Evolutionary conservation across 2,888 invertebrate genomes (phyloP).

Genomic region (Eupithecia insigniata): DNA sequence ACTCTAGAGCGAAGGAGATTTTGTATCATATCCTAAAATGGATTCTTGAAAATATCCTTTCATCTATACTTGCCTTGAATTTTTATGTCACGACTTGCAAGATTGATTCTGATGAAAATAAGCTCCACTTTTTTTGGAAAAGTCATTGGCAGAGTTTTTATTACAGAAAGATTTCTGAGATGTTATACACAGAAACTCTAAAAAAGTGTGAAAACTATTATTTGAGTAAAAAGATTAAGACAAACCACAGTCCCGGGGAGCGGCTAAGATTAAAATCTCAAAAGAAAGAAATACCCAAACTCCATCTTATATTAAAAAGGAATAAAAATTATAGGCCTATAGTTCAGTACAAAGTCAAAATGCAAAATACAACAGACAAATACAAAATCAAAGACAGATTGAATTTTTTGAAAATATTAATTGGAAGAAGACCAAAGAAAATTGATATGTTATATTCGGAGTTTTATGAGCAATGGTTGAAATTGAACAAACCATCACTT

Average conservation of each 20-base stretch:
- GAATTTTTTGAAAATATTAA: conserved; percentile 61
- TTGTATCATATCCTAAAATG: conserved; percentile 59
- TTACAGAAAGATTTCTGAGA: conserved; percentile 66
- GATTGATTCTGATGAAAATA: conserved; percentile 72
- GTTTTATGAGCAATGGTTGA: conserved; percentile 65
- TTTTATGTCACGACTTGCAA: conserved; percentile 78
- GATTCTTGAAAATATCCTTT: conserved; percentile 66
- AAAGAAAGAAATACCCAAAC: conserved; percentile 68
- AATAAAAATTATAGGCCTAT: conserved; percentile 72
- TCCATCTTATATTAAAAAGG: conserved; percentile 69
- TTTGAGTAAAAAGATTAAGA: conserved; percentile 59
- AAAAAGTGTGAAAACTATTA: conserved; percentile 60
- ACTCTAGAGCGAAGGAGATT: conserved; percentile 44
- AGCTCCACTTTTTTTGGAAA: conserved; percentile 75
- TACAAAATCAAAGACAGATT: conserved; percentile 70
- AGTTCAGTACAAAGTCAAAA: conserved; percentile 68
- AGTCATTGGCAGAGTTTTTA: conserved; percentile 77
- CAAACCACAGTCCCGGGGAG: conserved; percentile 51
- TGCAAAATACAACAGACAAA: conserved; percentile 55
- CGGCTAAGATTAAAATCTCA: conserved; percentile 55
- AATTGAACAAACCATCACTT: conserved; percentile 65
- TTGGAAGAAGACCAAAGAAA: conserved; percentile 54
- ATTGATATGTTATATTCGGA: conserved; percentile 62
- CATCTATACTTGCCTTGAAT: conserved; percentile 70
- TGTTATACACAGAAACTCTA: conserved; percentile 64